These are phyloP conservation scores for Glossosoma conforme DNA, from an alignment of 1,140 invertebrate genomes.

Conservation along the genomic window DNA sequence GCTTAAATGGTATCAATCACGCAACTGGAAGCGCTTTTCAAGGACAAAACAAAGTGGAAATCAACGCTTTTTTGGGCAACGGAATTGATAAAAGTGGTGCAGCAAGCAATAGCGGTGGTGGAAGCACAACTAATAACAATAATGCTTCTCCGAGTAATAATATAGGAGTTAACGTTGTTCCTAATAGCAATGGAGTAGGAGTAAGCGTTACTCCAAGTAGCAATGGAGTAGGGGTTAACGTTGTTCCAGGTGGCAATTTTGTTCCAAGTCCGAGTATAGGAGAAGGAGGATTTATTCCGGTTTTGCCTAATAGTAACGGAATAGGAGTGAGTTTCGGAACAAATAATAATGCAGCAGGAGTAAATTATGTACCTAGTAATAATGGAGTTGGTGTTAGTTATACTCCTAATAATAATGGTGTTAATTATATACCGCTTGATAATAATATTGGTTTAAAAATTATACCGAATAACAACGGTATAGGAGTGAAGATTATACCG, in stretches of 20 bases:
- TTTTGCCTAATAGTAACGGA: too few species aligned
- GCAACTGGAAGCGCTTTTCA: constrained; percentile 1
- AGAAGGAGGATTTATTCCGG: too few species aligned
- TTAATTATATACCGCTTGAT: not conserved
- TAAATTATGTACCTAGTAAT: not conserved
- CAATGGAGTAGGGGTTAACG: not conserved
- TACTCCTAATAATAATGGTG: not conserved
- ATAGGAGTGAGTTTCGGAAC: too few species aligned
- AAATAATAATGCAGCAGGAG: not conserved
- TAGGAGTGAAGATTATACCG: not conserved
- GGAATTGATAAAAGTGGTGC: too few species aligned
- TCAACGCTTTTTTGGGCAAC: not conserved
- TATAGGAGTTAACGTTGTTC: not conserved
- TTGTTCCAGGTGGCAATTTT: too few species aligned
- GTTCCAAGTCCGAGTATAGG: too few species aligned
- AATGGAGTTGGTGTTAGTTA: not conserved
- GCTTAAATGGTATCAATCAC: not conserved
- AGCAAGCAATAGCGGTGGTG: constrained; percentile 1
- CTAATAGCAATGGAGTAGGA: not conserved
- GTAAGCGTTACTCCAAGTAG: not conserved
- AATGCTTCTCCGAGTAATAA: not conserved
- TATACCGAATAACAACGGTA: not conserved
- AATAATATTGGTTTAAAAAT: not conserved
- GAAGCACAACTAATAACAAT: constrained; percentile 2
- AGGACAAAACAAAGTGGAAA: not conserved